Percentiles rank a stretch among this genome's conserved stretches.
Conservation (phyloP, 1,140 invertebrate genomes). For the Lasioglossum baleicum region DNA sequence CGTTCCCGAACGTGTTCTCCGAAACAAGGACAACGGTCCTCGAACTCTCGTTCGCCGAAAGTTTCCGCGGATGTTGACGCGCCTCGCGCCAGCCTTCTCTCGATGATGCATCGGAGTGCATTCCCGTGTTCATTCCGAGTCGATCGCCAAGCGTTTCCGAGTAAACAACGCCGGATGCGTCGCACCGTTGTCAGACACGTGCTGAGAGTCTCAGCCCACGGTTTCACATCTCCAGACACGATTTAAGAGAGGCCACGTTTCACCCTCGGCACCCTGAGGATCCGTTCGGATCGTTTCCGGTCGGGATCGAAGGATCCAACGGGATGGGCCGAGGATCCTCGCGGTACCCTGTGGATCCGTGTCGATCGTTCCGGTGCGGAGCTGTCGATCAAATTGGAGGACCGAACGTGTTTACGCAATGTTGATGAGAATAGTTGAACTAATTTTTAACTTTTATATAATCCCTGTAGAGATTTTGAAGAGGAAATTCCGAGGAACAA, state of each 20-base stretch:
- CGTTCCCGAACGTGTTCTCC: neutral
- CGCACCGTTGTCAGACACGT: too few relatives aligned
- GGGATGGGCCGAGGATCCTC: slow-evolving; percentile 40
- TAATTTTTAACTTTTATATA: too few relatives aligned
- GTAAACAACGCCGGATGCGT: too few relatives aligned
- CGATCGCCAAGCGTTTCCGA: neutral
- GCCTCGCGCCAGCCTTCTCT: too few relatives aligned
- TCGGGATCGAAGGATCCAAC: neutral
- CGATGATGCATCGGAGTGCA: too few relatives aligned
- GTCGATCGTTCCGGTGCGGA: slow-evolving; percentile 54
- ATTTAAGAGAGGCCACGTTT: slow-evolving; percentile 55
- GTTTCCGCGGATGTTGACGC: too few relatives aligned
- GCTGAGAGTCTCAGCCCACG: slow-evolving; percentile 11
- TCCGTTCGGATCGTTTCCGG: slow-evolving; percentile 20
- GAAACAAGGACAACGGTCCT: too few relatives aligned
- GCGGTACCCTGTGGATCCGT: slow-evolving; percentile 44
- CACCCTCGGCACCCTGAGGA: slow-evolving; percentile 50
- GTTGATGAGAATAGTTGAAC: too few relatives aligned
- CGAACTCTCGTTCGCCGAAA: too few relatives aligned
- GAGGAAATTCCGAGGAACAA: too few relatives aligned
- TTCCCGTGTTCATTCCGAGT: neutral
- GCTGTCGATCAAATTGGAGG: neutral
- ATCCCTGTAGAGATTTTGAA: too few relatives aligned
- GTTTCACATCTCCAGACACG: slow-evolving; percentile 44
- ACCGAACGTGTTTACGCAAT: too few relatives aligned